Conservation (phyloP, 2,888 invertebrate genomes). For the Eutolmus rufibarbis region DNA sequence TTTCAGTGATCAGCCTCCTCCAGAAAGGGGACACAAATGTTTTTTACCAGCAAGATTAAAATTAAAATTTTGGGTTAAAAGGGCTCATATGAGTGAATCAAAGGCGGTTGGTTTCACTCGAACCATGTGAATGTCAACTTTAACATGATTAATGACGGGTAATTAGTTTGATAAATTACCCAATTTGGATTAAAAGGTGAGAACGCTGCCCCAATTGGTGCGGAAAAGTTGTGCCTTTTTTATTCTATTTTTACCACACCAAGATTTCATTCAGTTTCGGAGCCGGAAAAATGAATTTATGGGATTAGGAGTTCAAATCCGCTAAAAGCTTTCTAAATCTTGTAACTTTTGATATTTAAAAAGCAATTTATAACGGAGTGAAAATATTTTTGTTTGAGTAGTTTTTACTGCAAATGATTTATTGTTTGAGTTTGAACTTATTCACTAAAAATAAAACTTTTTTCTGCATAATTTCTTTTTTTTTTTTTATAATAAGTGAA, state of each 20-base stretch:
- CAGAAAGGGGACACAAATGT: neutral
- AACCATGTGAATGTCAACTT: slow-evolving; percentile 25
- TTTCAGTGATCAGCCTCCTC: neutral
- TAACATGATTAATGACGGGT: slow-evolving; percentile 55
- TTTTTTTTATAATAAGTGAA: neutral
- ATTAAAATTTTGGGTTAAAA: neutral
- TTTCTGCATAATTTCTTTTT: neutral
- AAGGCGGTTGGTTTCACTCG: neutral
- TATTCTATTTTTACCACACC: slow-evolving; percentile 43
- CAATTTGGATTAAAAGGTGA: slow-evolving; percentile 52
- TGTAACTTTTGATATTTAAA: neutral
- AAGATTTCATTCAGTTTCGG: neutral
- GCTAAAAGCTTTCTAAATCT: neutral
- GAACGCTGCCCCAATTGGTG: slow-evolving; percentile 44
- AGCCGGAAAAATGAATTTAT: neutral
- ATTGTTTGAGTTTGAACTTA: neutral
- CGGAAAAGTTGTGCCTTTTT: slow-evolving; percentile 41
- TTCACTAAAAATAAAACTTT: neutral
- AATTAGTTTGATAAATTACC: slow-evolving; percentile 57
- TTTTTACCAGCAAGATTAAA: neutral
- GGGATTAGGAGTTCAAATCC: neutral
- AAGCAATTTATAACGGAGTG: neutral
- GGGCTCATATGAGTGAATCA: slow-evolving; percentile 7
- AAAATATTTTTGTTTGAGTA: neutral
- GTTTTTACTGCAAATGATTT: neutral